Evolutionary conservation across 2,113 vertebrate genomes (phyloP), one percentile per base, ranked within the genome.

Genomic region (Micronycteris hirsuta): DNA sequence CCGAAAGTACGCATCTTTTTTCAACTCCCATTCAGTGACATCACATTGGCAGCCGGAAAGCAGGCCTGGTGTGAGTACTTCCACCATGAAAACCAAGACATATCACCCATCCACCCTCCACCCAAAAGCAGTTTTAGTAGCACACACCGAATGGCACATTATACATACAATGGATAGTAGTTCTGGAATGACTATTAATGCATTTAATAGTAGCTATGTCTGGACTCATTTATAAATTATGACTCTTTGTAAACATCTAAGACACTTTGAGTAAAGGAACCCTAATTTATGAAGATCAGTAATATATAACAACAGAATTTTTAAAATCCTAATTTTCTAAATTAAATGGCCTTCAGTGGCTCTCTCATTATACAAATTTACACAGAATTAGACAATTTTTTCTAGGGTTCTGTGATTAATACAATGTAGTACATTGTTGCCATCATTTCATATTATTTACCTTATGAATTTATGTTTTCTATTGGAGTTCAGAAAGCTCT

Each of bases 261-360:
- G 19, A 92, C 33, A 85, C 4, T 52, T 24, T 82, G 67, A 78
- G 10, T 24, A n/a, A 36, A 67, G 3, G 0, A 82, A 80, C 3
- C 15, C 26, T 47, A 36, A 80, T 74, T 65, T 71, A 70, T 67
- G 22, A 83, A 24, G 22, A 26, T 84, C 9, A 73, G 10, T 36
- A 87, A 28, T 86, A 67, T 90, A 82, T 31, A 91, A 28, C 61
- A 89, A 76, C 52, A 95, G 70, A 84, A 26, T 8, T 28, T 70
- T 86, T 70, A 10, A 84, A 49, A 70, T 28, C 1, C 24, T 77
- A 5, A 33, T 41, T 91, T 95, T 96, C 19, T 86, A 52, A 78
- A 52, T 83, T 52, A 47, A 81, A 38, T 86, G 38, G 33, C 67
- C 17, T 16, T 89, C 9, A 52, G 3, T 38, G 17, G 24, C 16